Percentiles rank a stretch among this genome's conserved stretches.
Conservation (phyloP, 2,113 vertebrate genomes). For the Porphyrio hochstetteri region DNA sequence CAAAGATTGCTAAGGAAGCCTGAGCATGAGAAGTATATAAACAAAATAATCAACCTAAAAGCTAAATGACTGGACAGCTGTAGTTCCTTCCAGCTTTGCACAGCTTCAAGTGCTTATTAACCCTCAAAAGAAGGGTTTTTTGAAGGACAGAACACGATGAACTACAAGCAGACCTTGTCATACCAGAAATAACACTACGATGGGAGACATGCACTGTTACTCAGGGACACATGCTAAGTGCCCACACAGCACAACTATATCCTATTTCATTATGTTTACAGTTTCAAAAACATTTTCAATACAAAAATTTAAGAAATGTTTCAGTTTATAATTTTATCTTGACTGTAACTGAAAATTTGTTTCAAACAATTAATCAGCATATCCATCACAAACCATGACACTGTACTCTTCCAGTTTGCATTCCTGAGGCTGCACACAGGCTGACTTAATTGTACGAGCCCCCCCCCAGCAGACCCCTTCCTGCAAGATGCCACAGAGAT, state of each 20-base stretch:
- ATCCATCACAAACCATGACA: background rate
- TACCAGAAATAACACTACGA: slow-evolving; percentile 14
- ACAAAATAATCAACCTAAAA: slow-evolving; percentile 68
- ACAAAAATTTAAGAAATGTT: slow-evolving; percentile 30
- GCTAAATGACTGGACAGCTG: slow-evolving; percentile 1
- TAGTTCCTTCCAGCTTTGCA: slow-evolving; percentile 48
- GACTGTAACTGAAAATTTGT: slow-evolving; percentile 3
- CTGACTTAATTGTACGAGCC: background rate
- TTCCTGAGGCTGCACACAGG: background rate
- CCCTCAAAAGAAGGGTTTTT: background rate
- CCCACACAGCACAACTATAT: slow-evolving; percentile 4
- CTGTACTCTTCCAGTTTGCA: background rate
- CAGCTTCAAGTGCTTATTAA: slow-evolving; percentile 57
- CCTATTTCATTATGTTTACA: background rate
- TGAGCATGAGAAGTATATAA: slow-evolving; percentile 50
- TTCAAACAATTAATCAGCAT: background rate
- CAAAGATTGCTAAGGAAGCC: background rate
- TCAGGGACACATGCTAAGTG: slow-evolving; percentile 45
- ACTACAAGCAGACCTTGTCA: slow-evolving; percentile 31
- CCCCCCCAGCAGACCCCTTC: background rate
- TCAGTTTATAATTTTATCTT: background rate
- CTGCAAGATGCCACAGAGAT: background rate
- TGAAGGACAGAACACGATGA: slow-evolving; percentile 33
- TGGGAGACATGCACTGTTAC: background rate
- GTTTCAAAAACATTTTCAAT: slow-evolving; percentile 34